These are phyloP conservation scores for Tineola bisselliella DNA, from an alignment of 2,888 invertebrate species.

Conservation along the genomic window DNA sequence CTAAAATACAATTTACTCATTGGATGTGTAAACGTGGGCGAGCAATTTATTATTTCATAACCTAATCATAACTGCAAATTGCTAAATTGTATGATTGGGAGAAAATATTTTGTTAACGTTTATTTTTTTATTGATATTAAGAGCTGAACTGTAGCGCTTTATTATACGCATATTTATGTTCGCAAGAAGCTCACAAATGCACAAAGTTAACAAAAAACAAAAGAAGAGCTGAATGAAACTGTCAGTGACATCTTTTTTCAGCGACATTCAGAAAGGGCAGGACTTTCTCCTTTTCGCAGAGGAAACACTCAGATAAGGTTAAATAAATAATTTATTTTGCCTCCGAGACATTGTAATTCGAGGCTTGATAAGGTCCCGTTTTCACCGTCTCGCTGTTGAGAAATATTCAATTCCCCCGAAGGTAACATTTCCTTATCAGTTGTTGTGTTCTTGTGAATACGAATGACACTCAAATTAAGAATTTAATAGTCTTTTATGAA, in stretches of 20 bases:
- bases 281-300: neutral
- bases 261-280: neutral
- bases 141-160: too few relatives aligned
- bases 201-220: neutral
- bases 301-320: constrained; percentile 12
- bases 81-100: too few relatives aligned
- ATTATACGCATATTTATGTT: too few relatives aligned
- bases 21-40: too few relatives aligned
- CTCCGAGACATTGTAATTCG: constrained; percentile 36
- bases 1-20: too few relatives aligned
- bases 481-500: constrained; percentile 14
- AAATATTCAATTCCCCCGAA: constrained; percentile 30
- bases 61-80: too few relatives aligned
- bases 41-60: too few relatives aligned
- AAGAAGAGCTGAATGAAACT: neutral
- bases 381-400: constrained; percentile 22
- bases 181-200: neutral
- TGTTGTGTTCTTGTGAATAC: constrained; percentile 18
- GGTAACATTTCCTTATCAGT: constrained; percentile 30
- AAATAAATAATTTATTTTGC: constrained; percentile 27
- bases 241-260: neutral
- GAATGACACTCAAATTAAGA: constrained; percentile 27
- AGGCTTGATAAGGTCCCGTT: constrained; percentile 30
- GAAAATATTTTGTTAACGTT: too few relatives aligned
- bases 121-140: too few relatives aligned